Conservation (phyloP, 2,113 vertebrate genomes). For the Hylia prasina region DNA sequence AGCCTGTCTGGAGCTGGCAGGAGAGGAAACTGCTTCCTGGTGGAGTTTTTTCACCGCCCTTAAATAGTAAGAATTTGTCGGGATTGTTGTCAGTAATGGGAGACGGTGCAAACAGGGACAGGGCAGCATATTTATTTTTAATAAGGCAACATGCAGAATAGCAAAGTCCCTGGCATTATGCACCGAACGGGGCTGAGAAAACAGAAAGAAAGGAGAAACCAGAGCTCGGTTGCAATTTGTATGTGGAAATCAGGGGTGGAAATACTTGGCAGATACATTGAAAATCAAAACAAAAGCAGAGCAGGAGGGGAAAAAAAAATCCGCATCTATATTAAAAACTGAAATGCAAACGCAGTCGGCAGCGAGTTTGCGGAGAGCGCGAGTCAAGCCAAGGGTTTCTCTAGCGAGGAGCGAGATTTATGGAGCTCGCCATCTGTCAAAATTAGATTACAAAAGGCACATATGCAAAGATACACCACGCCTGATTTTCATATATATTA, state of each 20-base stretch:
- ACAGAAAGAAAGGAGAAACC: neutral
- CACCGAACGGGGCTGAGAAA: slow-evolving; percentile 15
- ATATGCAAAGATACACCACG: slow-evolving; percentile 84
- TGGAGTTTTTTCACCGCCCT: slow-evolving; percentile 35
- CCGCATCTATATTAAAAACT: slow-evolving; percentile 69
- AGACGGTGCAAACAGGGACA: slow-evolving; percentile 73
- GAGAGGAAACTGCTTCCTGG: slow-evolving; percentile 76
- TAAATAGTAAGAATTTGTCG: slow-evolving; percentile 72
- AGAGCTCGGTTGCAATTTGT: slow-evolving; percentile 51
- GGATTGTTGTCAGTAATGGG: slow-evolving; percentile 80
- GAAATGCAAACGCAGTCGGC: slow-evolving; percentile 71
- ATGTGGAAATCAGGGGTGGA: slow-evolving; percentile 55
- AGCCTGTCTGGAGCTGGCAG: slow-evolving; percentile 80
- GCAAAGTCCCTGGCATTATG: slow-evolving; percentile 58
- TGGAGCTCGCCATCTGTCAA: slow-evolving; percentile 80
- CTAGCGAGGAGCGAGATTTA: slow-evolving; percentile 74
- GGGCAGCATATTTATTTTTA: slow-evolving; percentile 78
- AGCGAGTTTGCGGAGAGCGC: slow-evolving; percentile 71
- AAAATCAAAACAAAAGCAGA: slow-evolving; percentile 73
- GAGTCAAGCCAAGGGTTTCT: slow-evolving; percentile 77
- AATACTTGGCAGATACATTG: slow-evolving; percentile 55
- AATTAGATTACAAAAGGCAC: slow-evolving; percentile 85
- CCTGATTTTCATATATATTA: slow-evolving; percentile 99
- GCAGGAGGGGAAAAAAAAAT: neutral
- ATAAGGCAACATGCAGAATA: slow-evolving; percentile 69